A percentile compares a stretch with the other conserved stretches of the same genome.
These are phyloP conservation scores for Indicator indicator DNA, from an alignment of 2,113 vertebrate species.

Conservation along the genomic window DNA sequence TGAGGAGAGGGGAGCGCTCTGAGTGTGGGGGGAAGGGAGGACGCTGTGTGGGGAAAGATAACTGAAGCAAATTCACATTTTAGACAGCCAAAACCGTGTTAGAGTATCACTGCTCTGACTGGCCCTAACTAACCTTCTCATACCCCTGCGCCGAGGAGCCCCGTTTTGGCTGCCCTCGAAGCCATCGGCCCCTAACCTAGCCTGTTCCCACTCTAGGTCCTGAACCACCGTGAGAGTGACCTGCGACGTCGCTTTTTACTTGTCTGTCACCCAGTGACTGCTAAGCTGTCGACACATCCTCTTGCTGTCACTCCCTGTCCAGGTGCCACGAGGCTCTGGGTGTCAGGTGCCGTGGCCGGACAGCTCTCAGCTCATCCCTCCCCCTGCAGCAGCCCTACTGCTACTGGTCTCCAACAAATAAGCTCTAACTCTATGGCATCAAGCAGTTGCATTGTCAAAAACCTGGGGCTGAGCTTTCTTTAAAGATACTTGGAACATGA, in stretches of 20 bases:
- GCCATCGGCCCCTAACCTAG: too few relatives aligned
- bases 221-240: fast-evolving
- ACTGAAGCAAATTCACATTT: too few relatives aligned
- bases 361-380: fast-evolving
- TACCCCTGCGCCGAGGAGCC: not conserved
- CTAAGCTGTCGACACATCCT: not conserved
- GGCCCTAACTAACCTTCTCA: not conserved
- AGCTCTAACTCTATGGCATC: not conserved
- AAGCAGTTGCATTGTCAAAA: not conserved
- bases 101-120: fast-evolving
- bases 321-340: not conserved
- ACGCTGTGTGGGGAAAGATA: not conserved
- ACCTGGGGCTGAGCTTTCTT: not conserved
- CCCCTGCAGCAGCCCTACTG: not conserved
- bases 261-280: not conserved
- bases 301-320: not conserved
- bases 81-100: not conserved
- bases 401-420: not conserved
- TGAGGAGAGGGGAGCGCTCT: too few relatives aligned
- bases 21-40: too few relatives aligned
- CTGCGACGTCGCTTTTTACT: fast-evolving
- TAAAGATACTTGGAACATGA: not conserved
- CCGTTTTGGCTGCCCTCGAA: not conserved
- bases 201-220: not conserved
- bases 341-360: not conserved